Conservation (phyloP, 2,888 invertebrate genomes). For the Cosmorhoe ocellata region DNA sequence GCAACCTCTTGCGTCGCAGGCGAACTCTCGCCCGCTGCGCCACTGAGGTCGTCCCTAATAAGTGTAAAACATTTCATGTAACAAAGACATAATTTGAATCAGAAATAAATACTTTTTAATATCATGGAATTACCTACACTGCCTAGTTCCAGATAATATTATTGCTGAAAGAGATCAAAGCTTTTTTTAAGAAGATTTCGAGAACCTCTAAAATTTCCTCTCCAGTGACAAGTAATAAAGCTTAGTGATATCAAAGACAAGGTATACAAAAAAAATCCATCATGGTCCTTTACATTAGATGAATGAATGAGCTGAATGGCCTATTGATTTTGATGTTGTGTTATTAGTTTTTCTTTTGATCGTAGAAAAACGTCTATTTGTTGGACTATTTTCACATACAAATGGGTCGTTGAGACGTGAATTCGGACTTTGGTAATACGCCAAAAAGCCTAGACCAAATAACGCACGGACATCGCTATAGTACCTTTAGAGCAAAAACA, state of each 20-base stretch:
- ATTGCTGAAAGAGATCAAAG: conserved; percentile 25
- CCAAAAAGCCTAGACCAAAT: too few relatives aligned
- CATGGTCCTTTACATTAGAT: conserved; percentile 24
- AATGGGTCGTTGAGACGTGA: neutral
- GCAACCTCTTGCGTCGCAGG: too few relatives aligned
- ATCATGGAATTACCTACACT: too few relatives aligned
- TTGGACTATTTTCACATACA: neutral
- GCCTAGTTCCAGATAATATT: conserved; percentile 12
- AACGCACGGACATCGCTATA: too few relatives aligned
- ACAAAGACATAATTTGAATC: too few relatives aligned
- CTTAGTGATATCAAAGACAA: conserved; percentile 31
- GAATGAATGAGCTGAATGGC: conserved; percentile 13
- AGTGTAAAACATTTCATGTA: too few relatives aligned
- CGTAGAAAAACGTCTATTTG: neutral
- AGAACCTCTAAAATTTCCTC: conserved; percentile 20
- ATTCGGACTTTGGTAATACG: too few relatives aligned
- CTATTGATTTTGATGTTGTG: conserved; percentile 5
- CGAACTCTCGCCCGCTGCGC: too few relatives aligned
- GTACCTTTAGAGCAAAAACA: too few relatives aligned
- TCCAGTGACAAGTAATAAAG: conserved; percentile 31
- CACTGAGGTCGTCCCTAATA: too few relatives aligned
- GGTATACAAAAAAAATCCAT: conserved; percentile 27
- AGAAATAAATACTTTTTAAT: too few relatives aligned
- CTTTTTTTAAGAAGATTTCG: conserved; percentile 14
- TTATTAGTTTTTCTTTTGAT: conserved; percentile 7